Evolutionary conservation across 2,888 invertebrate species (phyloP).

Genomic region (Lasioglossum malachurum): DNA sequence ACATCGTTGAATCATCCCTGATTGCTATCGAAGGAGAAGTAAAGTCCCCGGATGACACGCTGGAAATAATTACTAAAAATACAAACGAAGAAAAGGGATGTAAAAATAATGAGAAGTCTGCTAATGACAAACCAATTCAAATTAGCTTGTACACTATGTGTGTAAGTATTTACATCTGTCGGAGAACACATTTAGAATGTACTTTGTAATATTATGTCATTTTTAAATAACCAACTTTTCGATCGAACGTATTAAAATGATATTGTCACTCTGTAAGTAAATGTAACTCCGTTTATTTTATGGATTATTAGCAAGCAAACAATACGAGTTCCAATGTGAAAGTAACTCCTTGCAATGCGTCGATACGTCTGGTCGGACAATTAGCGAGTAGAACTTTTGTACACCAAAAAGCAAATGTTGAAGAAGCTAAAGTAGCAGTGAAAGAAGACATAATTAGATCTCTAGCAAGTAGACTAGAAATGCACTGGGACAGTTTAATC

Average conservation of each 20-base stretch:
- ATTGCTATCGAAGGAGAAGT: constrained; percentile 91
- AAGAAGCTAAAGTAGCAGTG: constrained; percentile 90
- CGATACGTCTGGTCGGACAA: constrained; percentile 90
- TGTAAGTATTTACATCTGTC: constrained; percentile 85
- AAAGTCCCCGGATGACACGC: constrained; percentile 87
- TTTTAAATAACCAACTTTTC: background rate
- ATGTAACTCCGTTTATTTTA: constrained; percentile 34
- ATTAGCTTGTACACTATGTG: constrained; percentile 90
- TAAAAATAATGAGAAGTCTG: constrained; percentile 84
- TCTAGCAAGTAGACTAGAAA: constrained; percentile 93
- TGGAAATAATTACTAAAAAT: constrained; percentile 89
- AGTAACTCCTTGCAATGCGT: constrained; percentile 86
- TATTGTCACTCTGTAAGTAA: constrained; percentile 30
- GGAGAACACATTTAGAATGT: background rate
- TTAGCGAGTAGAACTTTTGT: constrained; percentile 92
- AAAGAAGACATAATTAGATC: constrained; percentile 95
- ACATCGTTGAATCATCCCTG: constrained; percentile 88
- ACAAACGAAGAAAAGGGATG: constrained; percentile 86
- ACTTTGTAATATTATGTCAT: background rate
- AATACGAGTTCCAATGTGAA: constrained; percentile 62
- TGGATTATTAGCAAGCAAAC: constrained; percentile 36
- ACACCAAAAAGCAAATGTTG: constrained; percentile 90
- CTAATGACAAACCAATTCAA: constrained; percentile 86
- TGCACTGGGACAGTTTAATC: constrained; percentile 96
- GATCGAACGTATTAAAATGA: constrained; percentile 13